Base-by-base conservation (phyloP, 1,140 invertebrate species). In the Drosophila pallidifrons region DNA sequence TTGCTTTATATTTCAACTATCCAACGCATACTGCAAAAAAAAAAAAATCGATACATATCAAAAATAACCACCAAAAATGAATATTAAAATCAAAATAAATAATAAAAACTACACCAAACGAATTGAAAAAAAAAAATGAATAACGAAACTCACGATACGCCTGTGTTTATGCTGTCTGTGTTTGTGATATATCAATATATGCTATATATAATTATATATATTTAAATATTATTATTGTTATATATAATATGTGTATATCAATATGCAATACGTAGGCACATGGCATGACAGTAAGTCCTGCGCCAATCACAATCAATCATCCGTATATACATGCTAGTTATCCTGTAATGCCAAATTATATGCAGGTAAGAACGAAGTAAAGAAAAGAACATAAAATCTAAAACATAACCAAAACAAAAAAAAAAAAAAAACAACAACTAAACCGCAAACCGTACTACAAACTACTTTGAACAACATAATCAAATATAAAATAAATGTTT, bases 261-360 rank as follows among this genome's bases (percentile, higher is more conserved):
- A 60, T 66, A 73, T 64, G 55, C 57, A 73, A 77, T 57, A 70
- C 65, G 51, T 87, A 93, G 92, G 92, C 92, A 91, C 92, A 93
- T 91, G 92, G 92, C 82, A 93, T 93, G 92, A 92, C 92, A 74
- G 92, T 92, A 86, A 92, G 91, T 92, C 92, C 92, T 87, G 92
- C 92, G 91, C 92, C 92, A 91, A 91, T 92, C 92, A 93, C 92
- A 88, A 91, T 92, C 82, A 92, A 92, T 90, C 92, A 93, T 93
- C 91, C 90, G 90, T 93, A 92, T 91, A 82, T 92, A 88, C 92
- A 93, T 79, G 87, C 92, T 92, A 91, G 85, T 92, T 92, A 91
- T 93, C 91, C 91, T 91, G 92, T 92, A 79, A 86, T 92, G 83
- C 91, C 92, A 91, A 91, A 91, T 87, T 92, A 92, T 89, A 89